These are phyloP conservation scores for Austrofundulus limnaeus DNA, from an alignment of 2,113 vertebrate species.

Conservation along the genomic window DNA sequence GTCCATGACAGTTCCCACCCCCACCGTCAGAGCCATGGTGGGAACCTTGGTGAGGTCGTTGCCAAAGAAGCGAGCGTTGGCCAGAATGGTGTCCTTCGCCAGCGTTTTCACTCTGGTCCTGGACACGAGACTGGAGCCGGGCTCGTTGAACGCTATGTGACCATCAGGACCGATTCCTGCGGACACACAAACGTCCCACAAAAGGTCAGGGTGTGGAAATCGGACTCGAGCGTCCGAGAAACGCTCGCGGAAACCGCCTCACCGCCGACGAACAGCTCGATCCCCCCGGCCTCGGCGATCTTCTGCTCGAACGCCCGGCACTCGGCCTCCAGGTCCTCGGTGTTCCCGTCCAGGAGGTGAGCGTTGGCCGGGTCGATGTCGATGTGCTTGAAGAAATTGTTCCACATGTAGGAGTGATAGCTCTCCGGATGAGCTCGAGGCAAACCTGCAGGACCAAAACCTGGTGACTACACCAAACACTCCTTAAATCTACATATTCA, in stretches of 20 bases:
- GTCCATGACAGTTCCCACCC: slow-evolving; percentile 96
- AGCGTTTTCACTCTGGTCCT: slow-evolving; percentile 95
- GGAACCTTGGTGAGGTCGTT: slow-evolving; percentile 92
- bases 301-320: slow-evolving; percentile 88
- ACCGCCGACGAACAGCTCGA: slow-evolving; percentile 95
- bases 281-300: slow-evolving; percentile 89
- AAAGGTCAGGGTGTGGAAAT: no score
- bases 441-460: slow-evolving; percentile 77
- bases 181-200: not conserved
- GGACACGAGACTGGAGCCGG: slow-evolving; percentile 92
- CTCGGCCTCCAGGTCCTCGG: slow-evolving; percentile 84
- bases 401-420: slow-evolving; percentile 98
- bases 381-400: slow-evolving; percentile 95
- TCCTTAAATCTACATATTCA: no score
- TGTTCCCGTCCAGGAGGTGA: slow-evolving; percentile 92
- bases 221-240: no score
- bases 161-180: slow-evolving; percentile 95
- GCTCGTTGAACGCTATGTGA: slow-evolving; percentile 97
- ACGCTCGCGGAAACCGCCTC: no score
- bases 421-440: slow-evolving; percentile 90
- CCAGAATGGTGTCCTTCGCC: slow-evolving; percentile 93
- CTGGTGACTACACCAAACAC: no score
- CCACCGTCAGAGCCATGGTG: slow-evolving; percentile 94
- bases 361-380: slow-evolving; percentile 89
- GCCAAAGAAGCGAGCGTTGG: slow-evolving; percentile 94